Base-by-base conservation (phyloP, 2,113 vertebrate species). In the Cromileptes altivelis region DNA sequence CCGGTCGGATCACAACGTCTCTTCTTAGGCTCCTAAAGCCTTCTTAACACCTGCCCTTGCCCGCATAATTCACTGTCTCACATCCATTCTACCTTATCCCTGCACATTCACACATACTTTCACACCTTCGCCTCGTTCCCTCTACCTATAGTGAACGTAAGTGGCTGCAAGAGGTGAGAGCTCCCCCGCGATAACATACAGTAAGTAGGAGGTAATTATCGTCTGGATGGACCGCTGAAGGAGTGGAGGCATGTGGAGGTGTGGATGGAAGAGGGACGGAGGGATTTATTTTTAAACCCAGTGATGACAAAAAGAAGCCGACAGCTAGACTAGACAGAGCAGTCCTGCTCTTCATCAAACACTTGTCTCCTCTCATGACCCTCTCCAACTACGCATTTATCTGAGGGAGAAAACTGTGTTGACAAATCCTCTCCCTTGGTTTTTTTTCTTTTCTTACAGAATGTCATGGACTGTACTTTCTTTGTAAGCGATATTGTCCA, bases 211-310 rank as follows among this genome's bases (percentile, higher is more conserved):
- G 85, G 88, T 92, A 93, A 94, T 94, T 90, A 92, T 87, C 47
- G 30, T 70, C 78, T 71, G 79, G 57, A 63, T 67, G 81, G 73
- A 81, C 82, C 79, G 80, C 76, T 85, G 90, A 91, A 87, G 75
- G 74, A 75, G 74, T 6, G 56, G 62, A 72, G 78, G 55, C 63
- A 75, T 68, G 72, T 12, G 58, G 60, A 69, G 58, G 81, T 78
- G 78, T 68, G 76, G 81, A 75, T 37, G 57, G 50, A 78, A 49
- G 68, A 80, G 61, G 57, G 81, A 80, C 9, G 27, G 80, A 67
- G 75, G 65, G 87, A 79, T 84, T 87, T 94, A 92, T 94, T 95
- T 94, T 94, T 94, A 93, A 92, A 93, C 74, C 77, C 61, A 33
- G 49, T 21, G 68, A 93, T 91, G 90, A 89, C 90, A 93, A 80